phyloP scores from a whole-genome alignment of 2,888 invertebrate species.

The Allolobophora icterica region DNA sequence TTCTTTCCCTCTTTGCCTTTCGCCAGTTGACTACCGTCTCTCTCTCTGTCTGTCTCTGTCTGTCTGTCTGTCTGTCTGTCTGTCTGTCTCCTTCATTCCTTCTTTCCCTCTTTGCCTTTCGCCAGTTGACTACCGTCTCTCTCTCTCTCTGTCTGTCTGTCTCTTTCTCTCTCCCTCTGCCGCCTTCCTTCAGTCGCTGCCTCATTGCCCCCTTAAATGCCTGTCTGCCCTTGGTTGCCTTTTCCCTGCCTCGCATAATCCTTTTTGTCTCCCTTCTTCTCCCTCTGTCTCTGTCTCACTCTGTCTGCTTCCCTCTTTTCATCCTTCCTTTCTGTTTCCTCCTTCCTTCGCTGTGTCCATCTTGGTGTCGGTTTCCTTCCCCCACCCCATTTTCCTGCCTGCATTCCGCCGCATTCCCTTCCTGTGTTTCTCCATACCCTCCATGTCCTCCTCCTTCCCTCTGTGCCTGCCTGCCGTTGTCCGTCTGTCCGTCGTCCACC shows the following conservation, averaged over 20 bases:
- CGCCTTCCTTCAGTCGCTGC: neutral
- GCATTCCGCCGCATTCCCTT: too few relatives aligned
- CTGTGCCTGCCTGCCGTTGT: too few relatives aligned
- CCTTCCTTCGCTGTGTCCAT: neutral
- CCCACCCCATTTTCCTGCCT: too few relatives aligned
- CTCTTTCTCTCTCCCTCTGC: neutral
- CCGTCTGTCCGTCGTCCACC: too few relatives aligned
- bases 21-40: too few relatives aligned
- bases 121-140: neutral
- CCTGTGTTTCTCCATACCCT: too few relatives aligned
- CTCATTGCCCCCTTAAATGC: neutral
- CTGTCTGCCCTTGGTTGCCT: neutral
- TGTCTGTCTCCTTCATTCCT: neutral
- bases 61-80: too few relatives aligned
- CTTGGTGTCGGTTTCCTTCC: too few relatives aligned
- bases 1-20: too few relatives aligned
- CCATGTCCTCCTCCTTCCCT: too few relatives aligned
- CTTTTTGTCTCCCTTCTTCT: neutral
- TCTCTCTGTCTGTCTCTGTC: too few relatives aligned
- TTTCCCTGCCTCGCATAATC: neutral
- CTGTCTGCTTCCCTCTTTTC: neutral
- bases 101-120: too few relatives aligned
- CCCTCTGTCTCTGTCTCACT: neutral
- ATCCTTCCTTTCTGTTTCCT: neutral
- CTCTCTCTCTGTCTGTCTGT: neutral